These are phyloP conservation scores for Dascillus cervinus DNA, from an alignment of 2,888 invertebrate species.

Conservation along the genomic window DNA sequence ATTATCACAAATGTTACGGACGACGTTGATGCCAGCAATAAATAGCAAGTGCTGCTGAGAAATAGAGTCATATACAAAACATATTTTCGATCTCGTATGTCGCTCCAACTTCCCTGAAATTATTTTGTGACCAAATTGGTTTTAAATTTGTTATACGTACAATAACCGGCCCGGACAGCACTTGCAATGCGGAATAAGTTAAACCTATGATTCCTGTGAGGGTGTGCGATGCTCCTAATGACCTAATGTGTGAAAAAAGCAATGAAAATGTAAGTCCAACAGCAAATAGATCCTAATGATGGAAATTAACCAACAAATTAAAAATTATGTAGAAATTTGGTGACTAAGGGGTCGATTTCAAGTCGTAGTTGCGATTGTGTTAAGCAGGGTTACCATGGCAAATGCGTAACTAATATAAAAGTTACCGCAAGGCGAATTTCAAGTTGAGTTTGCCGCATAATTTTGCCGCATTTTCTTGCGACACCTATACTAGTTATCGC, in stretches of 20 bases:
- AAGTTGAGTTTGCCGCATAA: too few species aligned
- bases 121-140: slow-evolving; percentile 4
- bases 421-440: too few species aligned
- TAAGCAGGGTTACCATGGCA: too few species aligned
- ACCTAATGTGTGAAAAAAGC: slow-evolving; percentile 47
- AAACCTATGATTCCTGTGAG: slow-evolving; percentile 54
- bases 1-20: slow-evolving; percentile 47
- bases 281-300: slow-evolving; percentile 53
- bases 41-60: slow-evolving; percentile 47
- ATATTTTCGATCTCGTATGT: slow-evolving; percentile 51
- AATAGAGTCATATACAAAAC: slow-evolving; percentile 47
- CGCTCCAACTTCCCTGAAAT: slow-evolving; percentile 59
- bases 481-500: too few species aligned
- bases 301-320: neutral
- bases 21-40: slow-evolving; percentile 45
- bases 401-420: too few species aligned
- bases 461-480: too few species aligned
- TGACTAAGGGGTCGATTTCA: too few species aligned
- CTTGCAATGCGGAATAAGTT: slow-evolving; percentile 54
- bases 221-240: slow-evolving; percentile 53
- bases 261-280: slow-evolving; percentile 55
- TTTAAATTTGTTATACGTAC: slow-evolving; percentile 38
- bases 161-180: slow-evolving; percentile 56
- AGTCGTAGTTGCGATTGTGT: too few species aligned
- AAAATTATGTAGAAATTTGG: neutral